Evolutionary conservation across 2,797 vertebrate genomes (phyloP), one percentile per base, ranked within the genome.

Genomic region (Xenentodon cancila): DNA sequence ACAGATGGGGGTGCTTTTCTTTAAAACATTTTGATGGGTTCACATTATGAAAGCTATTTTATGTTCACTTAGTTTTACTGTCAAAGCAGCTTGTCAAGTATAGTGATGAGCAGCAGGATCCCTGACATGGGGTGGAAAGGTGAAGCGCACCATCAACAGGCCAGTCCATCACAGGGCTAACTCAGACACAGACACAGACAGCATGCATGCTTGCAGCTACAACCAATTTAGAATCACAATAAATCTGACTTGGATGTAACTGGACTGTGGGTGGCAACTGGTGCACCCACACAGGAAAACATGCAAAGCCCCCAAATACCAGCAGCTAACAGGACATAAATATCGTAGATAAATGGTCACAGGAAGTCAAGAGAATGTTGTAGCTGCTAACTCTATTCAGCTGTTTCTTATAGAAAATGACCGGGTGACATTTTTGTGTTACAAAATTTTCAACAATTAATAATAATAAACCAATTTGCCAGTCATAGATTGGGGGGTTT

Each of bases 161-260:
- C 42, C 50, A 37, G 17, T 32, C 15, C 12, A 20, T 54, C 16
- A 34, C 17, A 22, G 32, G 42, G 45, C 51, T 25, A 63, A 59
- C 20, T 49, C 4, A 9, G 6, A 53, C 1, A 47, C 51, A 32
- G 3, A 63, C 42, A 53, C n/a, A n/a, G n/a, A n/a, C n/a, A 21
- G 16, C 27, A 20, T 46, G 19, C 42, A 63, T 21, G 60, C 19
- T 22, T 19, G 53, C 50, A 46, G 16, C 42, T 53, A 37, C 42
- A 54, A 16, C 19, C 51, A 63, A 47, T 63, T 63, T 21, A 34
- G 18, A 20, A 22, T n/a, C 3, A 16, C 50, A 46, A 15, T 53
- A n/a, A 22, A 37, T 46, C 50, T 22, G 34, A 21, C 42, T 53
- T 34, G 27, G n/a, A 53, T n/a, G 42, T 53, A 19, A 34, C 34